Percentiles rank a stretch among this genome's conserved stretches.
Evolutionary conservation across 2,113 vertebrate species (phyloP).

Genomic region (Mormyrus iriodes): DNA sequence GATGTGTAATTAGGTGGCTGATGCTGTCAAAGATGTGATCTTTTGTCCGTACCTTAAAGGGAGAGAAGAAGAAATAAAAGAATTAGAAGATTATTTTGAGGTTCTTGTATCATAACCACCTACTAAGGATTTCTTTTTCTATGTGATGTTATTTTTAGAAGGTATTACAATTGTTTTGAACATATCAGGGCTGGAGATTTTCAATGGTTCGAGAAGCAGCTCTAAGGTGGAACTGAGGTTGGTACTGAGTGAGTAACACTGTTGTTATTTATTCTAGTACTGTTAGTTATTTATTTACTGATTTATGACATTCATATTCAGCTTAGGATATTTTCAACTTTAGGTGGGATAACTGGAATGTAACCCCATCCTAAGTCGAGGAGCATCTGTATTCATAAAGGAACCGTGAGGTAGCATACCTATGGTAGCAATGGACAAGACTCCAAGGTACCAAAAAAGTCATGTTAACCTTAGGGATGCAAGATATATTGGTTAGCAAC

Average conservation of each 20-base stretch:
- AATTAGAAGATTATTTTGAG: not conserved
- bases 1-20: conserved; percentile 90
- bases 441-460: too few species aligned
- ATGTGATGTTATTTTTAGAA: not conserved
- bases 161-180: not conserved
- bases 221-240: not conserved
- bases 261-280: too few species aligned
- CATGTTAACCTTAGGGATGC: too few species aligned
- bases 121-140: not conserved
- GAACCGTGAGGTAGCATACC: too few species aligned
- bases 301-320: too few species aligned
- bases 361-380: too few species aligned
- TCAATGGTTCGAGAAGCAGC: not conserved
- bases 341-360: too few species aligned
- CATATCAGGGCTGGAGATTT: not conserved
- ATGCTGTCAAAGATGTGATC: conserved; percentile 96
- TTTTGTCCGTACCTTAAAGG: conserved; percentile 85
- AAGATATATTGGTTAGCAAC: too few species aligned
- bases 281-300: too few species aligned
- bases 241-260: not conserved
- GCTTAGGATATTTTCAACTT: too few species aligned
- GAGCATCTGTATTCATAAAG: too few species aligned
- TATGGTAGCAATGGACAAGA: too few species aligned
- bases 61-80: conserved; percentile 23
- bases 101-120: not conserved